Percentiles rank a stretch among this genome's conserved stretches.
phyloP scores from a whole-genome alignment of 2,113 vertebrate species.

The Eubucco bourcierii region DNA sequence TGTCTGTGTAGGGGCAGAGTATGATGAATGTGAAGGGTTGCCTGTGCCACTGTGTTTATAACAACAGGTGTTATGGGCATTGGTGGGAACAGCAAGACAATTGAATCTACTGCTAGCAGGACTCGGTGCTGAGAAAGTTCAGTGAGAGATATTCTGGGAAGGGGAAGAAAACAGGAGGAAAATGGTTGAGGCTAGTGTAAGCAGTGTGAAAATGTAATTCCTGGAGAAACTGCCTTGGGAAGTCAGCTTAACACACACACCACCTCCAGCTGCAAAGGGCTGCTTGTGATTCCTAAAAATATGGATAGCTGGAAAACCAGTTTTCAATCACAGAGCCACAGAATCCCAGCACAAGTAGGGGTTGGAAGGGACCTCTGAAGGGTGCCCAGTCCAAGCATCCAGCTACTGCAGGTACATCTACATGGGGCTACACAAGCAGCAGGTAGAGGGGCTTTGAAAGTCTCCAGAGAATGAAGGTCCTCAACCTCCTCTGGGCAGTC shows the following conservation, averaged over 20 bases:
- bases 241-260: neutral
- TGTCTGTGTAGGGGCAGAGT: constrained; percentile 1
- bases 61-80: neutral
- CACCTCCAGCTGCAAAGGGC: neutral
- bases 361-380: no score
- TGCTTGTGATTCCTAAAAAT: neutral
- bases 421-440: no score
- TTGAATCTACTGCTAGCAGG: neutral
- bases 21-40: constrained; percentile 34
- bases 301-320: neutral
- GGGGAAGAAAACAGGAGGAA: neutral
- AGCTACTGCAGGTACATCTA: no score
- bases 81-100: neutral
- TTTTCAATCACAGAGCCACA: neutral
- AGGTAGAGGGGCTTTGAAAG: no score
- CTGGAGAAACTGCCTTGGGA: neutral
- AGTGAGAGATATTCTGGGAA: neutral
- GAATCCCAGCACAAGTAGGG: no score
- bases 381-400: no score
- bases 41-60: constrained; percentile 7
- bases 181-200: neutral
- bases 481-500: no score
- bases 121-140: neutral
- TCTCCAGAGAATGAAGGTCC: no score
- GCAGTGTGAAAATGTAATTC: neutral